Evolutionary conservation across 2,888 invertebrate species (phyloP).

Genomic region (Dermolepida albohirtum): DNA sequence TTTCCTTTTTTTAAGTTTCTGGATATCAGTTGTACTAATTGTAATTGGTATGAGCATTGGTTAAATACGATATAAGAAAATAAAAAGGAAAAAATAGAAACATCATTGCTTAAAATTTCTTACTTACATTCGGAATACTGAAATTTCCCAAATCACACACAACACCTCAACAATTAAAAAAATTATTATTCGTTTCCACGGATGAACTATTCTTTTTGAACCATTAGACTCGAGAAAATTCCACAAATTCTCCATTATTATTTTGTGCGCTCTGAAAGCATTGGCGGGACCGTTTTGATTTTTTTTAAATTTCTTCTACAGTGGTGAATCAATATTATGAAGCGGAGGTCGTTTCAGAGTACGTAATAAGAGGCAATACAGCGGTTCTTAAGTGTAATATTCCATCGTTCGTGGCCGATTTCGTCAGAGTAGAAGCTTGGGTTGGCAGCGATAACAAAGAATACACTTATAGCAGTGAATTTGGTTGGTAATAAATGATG

Average conservation of each 20-base stretch:
- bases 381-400: constrained; percentile 91
- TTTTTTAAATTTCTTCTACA: constrained; percentile 65
- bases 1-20: no score
- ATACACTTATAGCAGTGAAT: constrained; percentile 77
- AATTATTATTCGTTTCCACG: constrained; percentile 49
- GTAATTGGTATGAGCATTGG: no score
- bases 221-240: constrained; percentile 41
- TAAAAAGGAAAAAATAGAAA: no score
- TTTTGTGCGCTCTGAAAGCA: no score
- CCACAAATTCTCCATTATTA: constrained; percentile 48
- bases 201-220: constrained; percentile 47
- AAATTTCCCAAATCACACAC: background rate
- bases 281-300: no score
- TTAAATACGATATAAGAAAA: no score
- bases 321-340: constrained; percentile 92
- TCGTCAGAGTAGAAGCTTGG: constrained; percentile 91
- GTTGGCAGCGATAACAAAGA: constrained; percentile 74
- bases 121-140: no score
- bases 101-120: no score
- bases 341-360: constrained; percentile 86
- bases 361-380: constrained; percentile 89
- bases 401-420: constrained; percentile 91
- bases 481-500: constrained; percentile 68
- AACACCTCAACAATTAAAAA: constrained; percentile 9
- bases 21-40: no score